Conservation (phyloP, 2,113 vertebrate species). For the Anthoscopus minutus region DNA sequence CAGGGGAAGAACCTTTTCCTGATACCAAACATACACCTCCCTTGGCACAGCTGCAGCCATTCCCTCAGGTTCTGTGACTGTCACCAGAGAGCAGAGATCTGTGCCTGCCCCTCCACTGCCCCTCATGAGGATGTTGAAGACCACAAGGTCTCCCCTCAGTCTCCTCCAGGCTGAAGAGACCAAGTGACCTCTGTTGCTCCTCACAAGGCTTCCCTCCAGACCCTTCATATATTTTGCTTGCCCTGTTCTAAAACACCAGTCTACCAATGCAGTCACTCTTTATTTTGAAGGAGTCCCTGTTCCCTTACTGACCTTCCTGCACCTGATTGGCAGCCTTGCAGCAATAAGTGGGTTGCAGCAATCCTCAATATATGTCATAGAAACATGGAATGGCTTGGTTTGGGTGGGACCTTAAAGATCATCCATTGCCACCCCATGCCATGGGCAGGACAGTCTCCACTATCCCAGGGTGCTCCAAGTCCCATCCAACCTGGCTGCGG, state of each 20-base stretch:
- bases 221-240: background rate
- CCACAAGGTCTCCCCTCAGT: background rate
- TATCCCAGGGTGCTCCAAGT: fast-evolving
- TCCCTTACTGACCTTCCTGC: background rate
- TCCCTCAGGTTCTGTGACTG: fast-evolving
- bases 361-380: background rate
- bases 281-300: background rate
- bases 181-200: background rate
- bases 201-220: background rate
- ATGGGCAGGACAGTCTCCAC: background rate
- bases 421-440: background rate
- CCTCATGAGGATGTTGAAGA: background rate
- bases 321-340: background rate
- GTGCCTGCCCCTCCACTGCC: background rate
- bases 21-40: fast-evolving
- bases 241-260: background rate
- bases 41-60: background rate
- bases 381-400: background rate
- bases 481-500: background rate
- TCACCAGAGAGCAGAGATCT: too few relatives aligned
- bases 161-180: background rate
- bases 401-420: background rate
- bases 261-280: background rate
- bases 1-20: background rate
- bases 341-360: background rate